phyloP scores from a whole-genome alignment of 1,140 invertebrate species.

The Brachionus calyciflorus region DNA sequence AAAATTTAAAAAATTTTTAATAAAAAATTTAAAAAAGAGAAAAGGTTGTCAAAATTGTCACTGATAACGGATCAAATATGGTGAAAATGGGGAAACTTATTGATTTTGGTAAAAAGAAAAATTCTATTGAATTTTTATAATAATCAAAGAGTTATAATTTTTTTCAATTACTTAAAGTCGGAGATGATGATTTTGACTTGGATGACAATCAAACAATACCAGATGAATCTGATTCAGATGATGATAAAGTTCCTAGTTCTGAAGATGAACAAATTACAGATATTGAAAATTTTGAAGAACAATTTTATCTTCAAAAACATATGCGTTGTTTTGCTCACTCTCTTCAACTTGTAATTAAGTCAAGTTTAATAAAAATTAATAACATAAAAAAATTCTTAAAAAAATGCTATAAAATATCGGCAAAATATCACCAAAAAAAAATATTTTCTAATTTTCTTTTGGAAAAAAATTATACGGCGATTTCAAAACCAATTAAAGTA shows the following conservation, averaged over 20 bases:
- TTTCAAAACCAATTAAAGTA: slow-evolving; percentile 9
- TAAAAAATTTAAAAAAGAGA: no score
- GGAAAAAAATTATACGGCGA: slow-evolving; percentile 3
- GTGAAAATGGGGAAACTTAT: no score
- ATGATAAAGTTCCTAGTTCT: not conserved
- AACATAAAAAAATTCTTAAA: not conserved
- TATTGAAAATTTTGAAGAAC: not conserved
- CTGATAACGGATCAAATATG: no score
- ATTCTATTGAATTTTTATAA: no score
- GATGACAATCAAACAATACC: no score
- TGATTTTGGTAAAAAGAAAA: no score
- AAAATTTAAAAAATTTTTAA: no score
- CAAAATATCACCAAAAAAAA: not conserved
- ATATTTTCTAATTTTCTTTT: not conserved
- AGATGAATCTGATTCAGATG: not conserved
- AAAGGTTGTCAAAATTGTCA: no score
- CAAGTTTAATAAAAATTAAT: not conserved
- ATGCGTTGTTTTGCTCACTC: slow-evolving; percentile 11
- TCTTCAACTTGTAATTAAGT: not conserved
- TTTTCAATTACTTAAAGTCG: no score
- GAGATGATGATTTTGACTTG: no score
- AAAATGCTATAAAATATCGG: not conserved
- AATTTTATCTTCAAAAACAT: no score
- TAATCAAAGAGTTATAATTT: no score
- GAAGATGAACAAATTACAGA: not conserved